Evolutionary conservation across 2,888 invertebrate species (phyloP), one percentile per base, ranked within the genome.

Genomic region (Acronicta aceris): DNA sequence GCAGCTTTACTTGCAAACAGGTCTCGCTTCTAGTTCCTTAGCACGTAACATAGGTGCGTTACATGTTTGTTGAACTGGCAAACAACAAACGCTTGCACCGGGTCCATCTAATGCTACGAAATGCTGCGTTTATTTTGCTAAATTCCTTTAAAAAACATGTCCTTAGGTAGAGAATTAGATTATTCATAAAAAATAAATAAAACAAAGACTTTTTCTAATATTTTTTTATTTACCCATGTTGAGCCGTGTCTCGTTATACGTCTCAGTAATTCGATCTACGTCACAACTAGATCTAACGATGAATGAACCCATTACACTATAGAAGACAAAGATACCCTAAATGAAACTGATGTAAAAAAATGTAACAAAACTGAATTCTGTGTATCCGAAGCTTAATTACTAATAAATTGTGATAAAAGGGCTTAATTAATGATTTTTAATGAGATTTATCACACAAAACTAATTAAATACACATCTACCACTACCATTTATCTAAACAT

Each of bases 211-310:
- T 47, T 57, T 69, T 71, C 69, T 74, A 76, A 59, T 54, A 48
- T 71, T 21, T 82, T 89, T 89, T 87, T 86, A 62, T 55, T 74
- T 85, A 81, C 81, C 83, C 79, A 78, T 70, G 77, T 79, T 82
- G 86, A 88, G 81, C 85, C 88, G 80, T 80, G 68, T 81, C 84
- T 82, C 82, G 83, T 86, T 76, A 71, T 77, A 71, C 70, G 73
- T 83, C 81, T 78, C 79, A 82, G 76, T 76, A 71, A 47, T 71
- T 56, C 68, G 45, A 68, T 60, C 66, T 78, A 74, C 68, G 56
- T 70, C 59, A 74, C 70, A 73, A 71, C 67, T 76, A 78, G 38
- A n/a, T 38, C 38, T 38, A 38, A 38, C 2, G 33, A 16, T 12
- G 7, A 25, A 27, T 21, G 5, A 45, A 15, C 8, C 3, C 38